phyloP scores from a whole-genome alignment of 2,797 vertebrate species.

The Pelobates cultripes region DNA sequence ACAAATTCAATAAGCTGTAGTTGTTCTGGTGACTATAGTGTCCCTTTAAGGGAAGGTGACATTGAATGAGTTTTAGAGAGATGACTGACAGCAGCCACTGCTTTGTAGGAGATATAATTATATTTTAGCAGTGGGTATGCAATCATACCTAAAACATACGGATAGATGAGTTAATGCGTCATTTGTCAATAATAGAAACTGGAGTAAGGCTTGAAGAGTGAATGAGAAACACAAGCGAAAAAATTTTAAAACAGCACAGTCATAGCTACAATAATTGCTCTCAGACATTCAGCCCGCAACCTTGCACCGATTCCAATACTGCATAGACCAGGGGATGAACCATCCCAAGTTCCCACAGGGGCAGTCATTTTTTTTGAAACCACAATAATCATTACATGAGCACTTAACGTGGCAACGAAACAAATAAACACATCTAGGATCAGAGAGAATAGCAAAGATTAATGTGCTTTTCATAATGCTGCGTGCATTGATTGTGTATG shows the following conservation, averaged over 20 bases:
- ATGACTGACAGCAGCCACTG: no score
- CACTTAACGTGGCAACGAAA: not conserved
- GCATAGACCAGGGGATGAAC: not conserved
- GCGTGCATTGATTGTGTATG: not conserved
- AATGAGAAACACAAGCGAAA: not conserved
- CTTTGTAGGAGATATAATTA: no score
- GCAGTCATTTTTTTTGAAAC: slow-evolving; percentile 4
- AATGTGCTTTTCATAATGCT: slow-evolving; percentile 2
- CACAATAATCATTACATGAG: not conserved
- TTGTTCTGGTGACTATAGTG: no score
- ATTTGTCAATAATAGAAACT: not conserved
- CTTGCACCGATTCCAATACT: not conserved
- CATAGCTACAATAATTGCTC: not conserved
- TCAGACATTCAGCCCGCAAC: not conserved
- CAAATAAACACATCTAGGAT: not conserved
- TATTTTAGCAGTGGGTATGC: no score
- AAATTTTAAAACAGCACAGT: not conserved
- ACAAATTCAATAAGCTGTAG: no score
- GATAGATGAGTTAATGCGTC: no score
- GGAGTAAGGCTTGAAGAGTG: not conserved
- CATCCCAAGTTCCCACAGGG: not conserved
- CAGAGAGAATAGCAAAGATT: not conserved
- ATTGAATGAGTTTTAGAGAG: no score
- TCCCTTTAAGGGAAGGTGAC: no score
- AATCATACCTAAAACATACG: no score